A percentile compares a stretch with the other conserved stretches of the same genome.
These are phyloP conservation scores for Caenorhabditis sp. DNA, from an alignment of 2,888 invertebrate species.

Conservation along the genomic window DNA sequence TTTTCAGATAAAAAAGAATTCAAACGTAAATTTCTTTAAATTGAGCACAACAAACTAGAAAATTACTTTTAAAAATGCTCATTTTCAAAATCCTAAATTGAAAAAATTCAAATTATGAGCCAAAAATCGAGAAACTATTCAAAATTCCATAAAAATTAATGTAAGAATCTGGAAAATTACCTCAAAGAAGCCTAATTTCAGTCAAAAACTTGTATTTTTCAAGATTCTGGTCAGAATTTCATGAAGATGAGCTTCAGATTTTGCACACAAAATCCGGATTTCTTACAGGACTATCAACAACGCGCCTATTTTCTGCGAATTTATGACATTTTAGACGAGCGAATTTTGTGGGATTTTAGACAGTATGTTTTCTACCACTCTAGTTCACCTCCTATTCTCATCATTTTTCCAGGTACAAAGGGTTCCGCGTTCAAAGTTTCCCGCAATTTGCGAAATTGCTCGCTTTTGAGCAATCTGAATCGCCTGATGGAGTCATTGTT, in stretches of 20 bases:
- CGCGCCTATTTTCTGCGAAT: conserved; percentile 57
- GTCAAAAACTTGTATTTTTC: neutral
- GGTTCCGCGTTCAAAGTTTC: conserved; percentile 52
- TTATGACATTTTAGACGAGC: conserved; percentile 55
- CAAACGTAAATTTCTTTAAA: no score
- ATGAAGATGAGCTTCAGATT: no score
- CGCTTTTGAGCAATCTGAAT: conserved; percentile 46
- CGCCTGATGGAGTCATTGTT: conserved; percentile 23
- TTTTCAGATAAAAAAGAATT: no score
- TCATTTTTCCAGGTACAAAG: conserved; percentile 49
- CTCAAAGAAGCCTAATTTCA: neutral
- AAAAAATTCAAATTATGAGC: no score
- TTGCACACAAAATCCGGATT: no score
- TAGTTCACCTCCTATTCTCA: neutral
- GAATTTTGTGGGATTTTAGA: conserved; percentile 55
- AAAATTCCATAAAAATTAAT: neutral
- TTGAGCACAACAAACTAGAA: no score
- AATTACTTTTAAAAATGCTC: no score
- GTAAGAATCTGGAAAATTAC: neutral
- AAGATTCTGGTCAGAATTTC: conserved; percentile 3
- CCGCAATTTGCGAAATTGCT: conserved; percentile 49
- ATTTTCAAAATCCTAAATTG: no score
- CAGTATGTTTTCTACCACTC: conserved; percentile 41
- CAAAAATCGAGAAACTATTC: no score
- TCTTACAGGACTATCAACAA: conserved; percentile 64